These are phyloP conservation scores for Hypomesus transpacificus DNA, from an alignment of 2,113 vertebrate genomes.

Conservation along the genomic window DNA sequence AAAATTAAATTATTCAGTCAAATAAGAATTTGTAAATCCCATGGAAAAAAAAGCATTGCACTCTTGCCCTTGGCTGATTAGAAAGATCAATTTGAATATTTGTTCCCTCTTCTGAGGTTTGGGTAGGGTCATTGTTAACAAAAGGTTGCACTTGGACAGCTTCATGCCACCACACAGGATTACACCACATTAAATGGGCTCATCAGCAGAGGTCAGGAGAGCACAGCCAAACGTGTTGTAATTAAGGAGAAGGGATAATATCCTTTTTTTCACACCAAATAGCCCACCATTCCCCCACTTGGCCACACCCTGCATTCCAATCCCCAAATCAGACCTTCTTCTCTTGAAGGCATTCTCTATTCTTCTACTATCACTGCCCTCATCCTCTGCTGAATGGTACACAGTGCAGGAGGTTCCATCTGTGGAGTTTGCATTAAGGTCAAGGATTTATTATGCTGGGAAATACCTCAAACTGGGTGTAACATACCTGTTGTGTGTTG, in stretches of 20 bases:
- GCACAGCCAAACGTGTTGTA: conserved; percentile 5
- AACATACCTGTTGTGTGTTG: conserved; percentile 3
- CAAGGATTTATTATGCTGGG: conserved; percentile 17
- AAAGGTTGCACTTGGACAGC: conserved; percentile 11
- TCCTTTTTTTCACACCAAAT: conserved; percentile 7
- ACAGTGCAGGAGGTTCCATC: background rate
- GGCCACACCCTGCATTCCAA: too few relatives aligned
- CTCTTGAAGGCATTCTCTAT: too few relatives aligned
- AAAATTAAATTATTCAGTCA: conserved; percentile 22
- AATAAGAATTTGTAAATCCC: conserved; percentile 8
- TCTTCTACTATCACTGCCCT: too few relatives aligned
- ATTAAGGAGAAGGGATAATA: conserved; percentile 21
- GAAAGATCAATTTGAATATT: conserved; percentile 16
- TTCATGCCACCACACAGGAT: conserved; percentile 5
- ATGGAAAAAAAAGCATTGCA: conserved; percentile 1
- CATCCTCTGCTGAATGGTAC: conserved; percentile 1
- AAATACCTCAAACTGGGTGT: conserved; percentile 7
- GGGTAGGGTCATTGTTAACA: conserved; percentile 13
- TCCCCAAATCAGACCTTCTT: too few relatives aligned
- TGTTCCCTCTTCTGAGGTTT: background rate
- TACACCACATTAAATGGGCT: conserved; percentile 24
- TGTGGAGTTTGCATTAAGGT: conserved; percentile 16
- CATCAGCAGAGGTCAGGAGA: conserved; percentile 25
- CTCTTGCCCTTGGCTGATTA: conserved; percentile 19
- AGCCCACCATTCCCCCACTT: background rate